Evolutionary conservation across 1,140 invertebrate genomes (phyloP).

Genomic region (Drosophila ironensis): DNA sequence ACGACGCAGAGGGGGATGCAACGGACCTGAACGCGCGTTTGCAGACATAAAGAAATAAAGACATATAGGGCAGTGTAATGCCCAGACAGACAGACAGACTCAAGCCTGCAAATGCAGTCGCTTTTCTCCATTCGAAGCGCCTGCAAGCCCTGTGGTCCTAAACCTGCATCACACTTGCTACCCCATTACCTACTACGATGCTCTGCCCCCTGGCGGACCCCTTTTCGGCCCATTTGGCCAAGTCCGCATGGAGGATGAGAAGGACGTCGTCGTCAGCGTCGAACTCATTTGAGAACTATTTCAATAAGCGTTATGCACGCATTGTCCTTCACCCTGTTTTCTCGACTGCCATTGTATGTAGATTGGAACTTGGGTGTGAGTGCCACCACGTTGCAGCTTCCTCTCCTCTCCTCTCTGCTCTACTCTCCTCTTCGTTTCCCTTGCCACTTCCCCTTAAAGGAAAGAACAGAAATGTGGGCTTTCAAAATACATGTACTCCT

Average conservation of each 20-base stretch:
- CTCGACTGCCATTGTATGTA: slow-evolving; percentile 8
- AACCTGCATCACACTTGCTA: no score
- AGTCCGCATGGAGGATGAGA: slow-evolving; percentile 25
- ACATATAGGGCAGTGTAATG: slow-evolving; percentile 2
- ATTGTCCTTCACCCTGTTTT: slow-evolving; percentile 78
- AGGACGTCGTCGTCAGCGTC: slow-evolving; percentile 47
- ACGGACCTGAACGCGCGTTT: neutral
- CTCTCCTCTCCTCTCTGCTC: neutral
- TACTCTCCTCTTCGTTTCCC: neutral
- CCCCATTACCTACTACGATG: neutral
- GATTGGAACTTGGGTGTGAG: slow-evolving; percentile 11
- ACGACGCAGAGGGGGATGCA: neutral
- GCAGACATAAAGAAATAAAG: neutral
- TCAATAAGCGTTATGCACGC: slow-evolving; percentile 77
- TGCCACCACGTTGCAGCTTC: slow-evolving; percentile 32
- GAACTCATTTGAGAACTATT: slow-evolving; percentile 78
- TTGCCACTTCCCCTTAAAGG: slow-evolving; percentile 4
- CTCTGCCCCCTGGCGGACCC: neutral
- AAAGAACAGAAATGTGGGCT: slow-evolving; percentile 6
- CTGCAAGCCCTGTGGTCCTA: no score
- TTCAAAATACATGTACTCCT: neutral
- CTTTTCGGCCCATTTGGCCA: slow-evolving; percentile 32
- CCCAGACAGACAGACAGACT: slow-evolving; percentile 16
- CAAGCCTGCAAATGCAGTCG: slow-evolving; percentile 10
- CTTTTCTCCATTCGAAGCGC: neutral